These are phyloP conservation scores for Bradypodion ventrale DNA, from an alignment of 2,797 vertebrate species.

Conservation along the genomic window DNA sequence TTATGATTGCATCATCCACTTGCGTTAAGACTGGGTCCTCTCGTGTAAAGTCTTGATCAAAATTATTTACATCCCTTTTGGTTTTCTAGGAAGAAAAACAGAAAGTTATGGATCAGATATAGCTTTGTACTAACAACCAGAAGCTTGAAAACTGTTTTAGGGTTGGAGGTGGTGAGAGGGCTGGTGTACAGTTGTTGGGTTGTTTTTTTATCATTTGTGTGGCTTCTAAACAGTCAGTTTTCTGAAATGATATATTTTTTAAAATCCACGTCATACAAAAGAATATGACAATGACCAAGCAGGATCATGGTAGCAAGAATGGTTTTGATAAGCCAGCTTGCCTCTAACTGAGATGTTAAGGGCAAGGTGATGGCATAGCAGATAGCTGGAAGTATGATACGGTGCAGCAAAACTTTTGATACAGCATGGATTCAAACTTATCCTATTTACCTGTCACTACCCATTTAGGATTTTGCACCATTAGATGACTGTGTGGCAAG, in stretches of 20 bases:
- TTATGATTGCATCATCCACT: slow-evolving; percentile 91
- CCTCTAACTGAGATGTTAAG: slow-evolving; percentile 56
- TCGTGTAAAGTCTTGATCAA: slow-evolving; percentile 98
- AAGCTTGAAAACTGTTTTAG: slow-evolving; percentile 33
- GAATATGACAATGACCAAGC: slow-evolving; percentile 68
- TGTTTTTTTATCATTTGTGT: background rate
- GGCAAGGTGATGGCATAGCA: slow-evolving; percentile 73
- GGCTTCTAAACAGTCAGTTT: slow-evolving; percentile 46
- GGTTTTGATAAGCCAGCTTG: slow-evolving; percentile 43
- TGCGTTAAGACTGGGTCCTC: slow-evolving; percentile 94
- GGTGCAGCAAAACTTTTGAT: background rate
- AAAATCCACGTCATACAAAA: slow-evolving; percentile 66
- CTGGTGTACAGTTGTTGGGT: background rate
- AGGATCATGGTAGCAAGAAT: slow-evolving; percentile 59
- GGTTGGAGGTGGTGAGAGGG: background rate
- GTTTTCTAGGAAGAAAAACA: slow-evolving; percentile 88
- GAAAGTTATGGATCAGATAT: slow-evolving; percentile 59
- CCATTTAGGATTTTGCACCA: background rate
- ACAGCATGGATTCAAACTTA: slow-evolving; percentile 9
- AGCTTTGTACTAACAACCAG: slow-evolving; percentile 35
- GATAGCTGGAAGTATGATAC: slow-evolving; percentile 69
- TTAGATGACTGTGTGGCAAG: background rate
- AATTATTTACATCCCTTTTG: slow-evolving; percentile 99
- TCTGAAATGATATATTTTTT: slow-evolving; percentile 66
- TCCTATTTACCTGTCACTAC: background rate